phyloP scores from a whole-genome alignment of 2,113 vertebrate genomes.

The Anoura caudifer region DNA sequence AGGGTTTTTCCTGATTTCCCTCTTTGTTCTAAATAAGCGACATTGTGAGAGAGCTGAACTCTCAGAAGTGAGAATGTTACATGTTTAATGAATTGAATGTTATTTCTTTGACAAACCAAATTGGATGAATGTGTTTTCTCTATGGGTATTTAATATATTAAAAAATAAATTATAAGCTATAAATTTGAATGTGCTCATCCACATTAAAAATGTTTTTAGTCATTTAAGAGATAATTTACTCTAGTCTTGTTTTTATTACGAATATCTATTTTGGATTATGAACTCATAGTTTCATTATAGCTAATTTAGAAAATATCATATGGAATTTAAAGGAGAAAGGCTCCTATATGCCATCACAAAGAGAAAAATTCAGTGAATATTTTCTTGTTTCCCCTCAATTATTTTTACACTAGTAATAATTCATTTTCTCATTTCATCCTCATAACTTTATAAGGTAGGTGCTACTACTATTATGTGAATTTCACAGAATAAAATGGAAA shows the following conservation, averaged over 20 bases:
- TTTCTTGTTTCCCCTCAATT: no score
- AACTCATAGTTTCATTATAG: not conserved
- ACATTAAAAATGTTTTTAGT: not conserved
- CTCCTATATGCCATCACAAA: not conserved
- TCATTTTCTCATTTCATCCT: not conserved
- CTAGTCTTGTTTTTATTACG: not conserved
- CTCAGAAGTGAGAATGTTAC: not conserved
- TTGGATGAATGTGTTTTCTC: not conserved
- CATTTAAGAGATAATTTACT: not conserved
- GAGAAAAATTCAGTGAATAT: not conserved
- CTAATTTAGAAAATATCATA: not conserved
- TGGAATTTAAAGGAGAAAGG: not conserved
- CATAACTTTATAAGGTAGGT: not conserved
- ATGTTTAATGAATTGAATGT: not conserved
- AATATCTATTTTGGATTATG: not conserved
- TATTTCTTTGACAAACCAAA: not conserved
- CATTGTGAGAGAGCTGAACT: not conserved
- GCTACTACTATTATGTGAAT: not conserved
- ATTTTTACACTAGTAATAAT: not conserved
- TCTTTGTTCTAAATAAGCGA: not conserved
- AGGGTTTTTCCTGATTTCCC: not conserved
- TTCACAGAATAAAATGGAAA: not conserved
- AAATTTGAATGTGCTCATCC: not conserved
- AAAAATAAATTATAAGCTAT: not conserved
- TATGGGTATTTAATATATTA: not conserved